phyloP scores from a whole-genome alignment of 2,888 invertebrate genomes.

The Ypsolopha scabrella region DNA sequence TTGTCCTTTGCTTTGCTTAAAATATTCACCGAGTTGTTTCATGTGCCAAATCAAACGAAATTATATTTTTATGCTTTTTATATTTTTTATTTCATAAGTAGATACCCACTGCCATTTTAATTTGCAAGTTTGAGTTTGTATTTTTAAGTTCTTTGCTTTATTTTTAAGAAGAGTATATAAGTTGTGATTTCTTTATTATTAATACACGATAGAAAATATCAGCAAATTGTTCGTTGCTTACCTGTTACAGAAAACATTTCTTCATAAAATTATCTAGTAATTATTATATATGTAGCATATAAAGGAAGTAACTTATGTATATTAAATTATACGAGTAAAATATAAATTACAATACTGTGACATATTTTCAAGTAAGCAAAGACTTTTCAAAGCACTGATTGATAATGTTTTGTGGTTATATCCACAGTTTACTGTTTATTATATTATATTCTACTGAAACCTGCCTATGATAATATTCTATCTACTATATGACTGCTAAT shows the following conservation, averaged over 20 bases:
- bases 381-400: slow-evolving; percentile 1
- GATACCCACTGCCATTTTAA: neutral
- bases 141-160: neutral
- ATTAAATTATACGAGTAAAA: neutral
- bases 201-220: neutral
- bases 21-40: neutral
- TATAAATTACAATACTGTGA: neutral
- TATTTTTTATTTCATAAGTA: neutral
- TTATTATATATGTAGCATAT: neutral
- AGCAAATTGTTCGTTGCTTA: neutral
- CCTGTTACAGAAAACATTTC: neutral
- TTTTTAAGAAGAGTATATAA: neutral
- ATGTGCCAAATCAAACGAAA: neutral
- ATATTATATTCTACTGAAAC: slow-evolving; percentile 9
- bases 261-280: neutral
- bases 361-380: neutral
- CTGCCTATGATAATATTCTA: slow-evolving; percentile 14
- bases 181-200: neutral
- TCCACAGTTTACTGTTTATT: slow-evolving; percentile 13
- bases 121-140: neutral
- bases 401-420: neutral
- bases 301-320: neutral
- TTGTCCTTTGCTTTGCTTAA: neutral
- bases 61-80: neutral
- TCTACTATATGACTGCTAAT: slow-evolving; percentile 27